A percentile compares a stretch with the other conserved stretches of the same genome.
These are phyloP conservation scores for Muntiacus reevesi DNA, from an alignment of 2,113 vertebrate genomes.

Conservation along the genomic window DNA sequence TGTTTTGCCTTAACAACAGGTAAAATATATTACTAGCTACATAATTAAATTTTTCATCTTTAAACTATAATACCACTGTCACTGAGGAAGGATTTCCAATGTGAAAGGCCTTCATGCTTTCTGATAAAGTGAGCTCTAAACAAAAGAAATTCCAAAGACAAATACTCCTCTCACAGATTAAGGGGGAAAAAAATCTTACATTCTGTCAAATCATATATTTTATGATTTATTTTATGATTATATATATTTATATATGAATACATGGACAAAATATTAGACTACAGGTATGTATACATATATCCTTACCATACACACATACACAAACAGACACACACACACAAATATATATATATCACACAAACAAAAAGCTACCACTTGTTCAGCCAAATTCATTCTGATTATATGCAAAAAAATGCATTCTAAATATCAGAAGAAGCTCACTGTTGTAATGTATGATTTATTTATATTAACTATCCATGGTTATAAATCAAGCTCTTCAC, in stretches of 20 bases:
- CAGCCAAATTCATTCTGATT: neutral
- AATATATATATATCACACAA: neutral
- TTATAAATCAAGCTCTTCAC: slow-evolving; percentile 73
- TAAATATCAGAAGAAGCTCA: slow-evolving; percentile 29
- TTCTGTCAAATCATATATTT: neutral
- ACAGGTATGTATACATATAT: neutral
- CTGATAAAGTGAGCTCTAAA: neutral
- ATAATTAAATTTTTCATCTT: neutral
- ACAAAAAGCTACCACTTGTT: neutral
- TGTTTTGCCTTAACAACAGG: neutral
- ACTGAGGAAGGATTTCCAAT: neutral
- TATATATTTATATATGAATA: neutral
- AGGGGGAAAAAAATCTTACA: neutral
- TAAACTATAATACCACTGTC: neutral
- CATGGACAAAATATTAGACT: neutral
- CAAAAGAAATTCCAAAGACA: neutral
- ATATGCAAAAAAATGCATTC: slow-evolving; percentile 28
- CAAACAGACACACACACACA: accelerated
- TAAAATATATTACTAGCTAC: neutral
- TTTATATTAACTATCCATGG: slow-evolving; percentile 56
- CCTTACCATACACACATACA: neutral
- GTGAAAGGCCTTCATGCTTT: neutral
- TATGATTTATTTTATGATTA: neutral
- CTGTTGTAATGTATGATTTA: slow-evolving; percentile 61
- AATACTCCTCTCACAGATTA: neutral